Percentiles rank a stretch among this genome's conserved stretches.
Evolutionary conservation across 2,888 invertebrate genomes (phyloP).

Genomic region (Mythimna lalbum): DNA sequence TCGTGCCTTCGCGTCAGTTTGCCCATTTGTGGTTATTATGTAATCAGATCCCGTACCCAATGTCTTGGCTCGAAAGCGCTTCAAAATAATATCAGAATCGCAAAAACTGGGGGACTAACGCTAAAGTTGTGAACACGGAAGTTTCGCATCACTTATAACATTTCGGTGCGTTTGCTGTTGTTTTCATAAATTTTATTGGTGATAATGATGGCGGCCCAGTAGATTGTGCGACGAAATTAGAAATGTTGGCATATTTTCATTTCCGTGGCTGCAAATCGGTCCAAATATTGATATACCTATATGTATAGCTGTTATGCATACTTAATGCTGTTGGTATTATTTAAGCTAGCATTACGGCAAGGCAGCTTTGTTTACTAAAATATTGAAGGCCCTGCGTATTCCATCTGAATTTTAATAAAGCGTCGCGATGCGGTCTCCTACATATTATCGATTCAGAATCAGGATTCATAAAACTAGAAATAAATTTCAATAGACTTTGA

Average conservation of each 20-base stretch:
- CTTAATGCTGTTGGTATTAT: constrained; percentile 34
- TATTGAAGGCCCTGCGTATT: constrained; percentile 43
- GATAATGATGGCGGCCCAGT: constrained; percentile 43
- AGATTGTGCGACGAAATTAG: constrained; percentile 37
- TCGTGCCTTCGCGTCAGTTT: constrained; percentile 27
- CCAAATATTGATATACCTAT: constrained; percentile 28
- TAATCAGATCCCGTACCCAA: constrained; percentile 48
- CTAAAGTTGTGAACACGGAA: constrained; percentile 35
- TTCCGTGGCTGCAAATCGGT: constrained; percentile 7
- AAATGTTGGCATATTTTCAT: constrained; percentile 20
- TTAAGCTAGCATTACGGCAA: constrained; percentile 15
- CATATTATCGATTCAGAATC: constrained; percentile 50
- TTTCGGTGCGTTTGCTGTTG: constrained; percentile 36
- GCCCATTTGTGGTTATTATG: constrained; percentile 50
- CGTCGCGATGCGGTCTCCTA: constrained; percentile 22
- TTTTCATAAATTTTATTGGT: constrained; percentile 47
- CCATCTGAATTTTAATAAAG: constrained; percentile 53
- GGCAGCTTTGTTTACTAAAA: constrained; percentile 52
- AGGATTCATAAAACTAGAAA: constrained; percentile 48
- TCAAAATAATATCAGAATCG: constrained; percentile 40
- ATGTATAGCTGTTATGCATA: constrained; percentile 26
- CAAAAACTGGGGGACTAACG: constrained; percentile 24
- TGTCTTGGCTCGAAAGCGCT: constrained; percentile 46
- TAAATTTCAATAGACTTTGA: constrained; percentile 47
- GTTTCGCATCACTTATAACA: constrained; percentile 40